Evolutionary conservation across 2,113 vertebrate species (phyloP), one percentile per base, ranked within the genome.

Genomic region (Lycocorax pyrrhopterus): DNA sequence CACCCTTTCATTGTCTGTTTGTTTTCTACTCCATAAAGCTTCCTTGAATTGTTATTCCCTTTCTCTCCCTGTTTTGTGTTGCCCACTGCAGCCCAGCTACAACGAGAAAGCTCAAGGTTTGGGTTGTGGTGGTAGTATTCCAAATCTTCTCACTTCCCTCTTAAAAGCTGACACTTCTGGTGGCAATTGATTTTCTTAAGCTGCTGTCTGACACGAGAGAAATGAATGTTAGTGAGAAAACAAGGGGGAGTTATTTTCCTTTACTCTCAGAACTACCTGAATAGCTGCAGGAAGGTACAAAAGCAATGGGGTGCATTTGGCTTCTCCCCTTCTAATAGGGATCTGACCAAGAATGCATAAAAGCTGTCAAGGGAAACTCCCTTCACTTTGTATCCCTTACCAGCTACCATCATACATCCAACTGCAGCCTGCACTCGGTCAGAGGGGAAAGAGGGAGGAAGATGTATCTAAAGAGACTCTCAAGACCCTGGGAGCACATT

Each of bases 1-100:
- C 94, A 94, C 79, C 94, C 93, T 91, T 94, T 90, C 93, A 75
- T 94, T 90, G 86, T 83, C 72, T 95, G 68, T 78, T 95, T 96
- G 47, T 89, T 91, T 95, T 92, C 73, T 81, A 33, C 51, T 88
- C 60, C 67, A 66, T 88, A 85, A 94, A 93, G n/a, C 21, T 51
- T 95, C 72, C 63, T 91, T 93, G 55, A 21, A 62, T 72, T 82
- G 43, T 56, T 78, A 72, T 64, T 87, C 67, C 33, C 29, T 82
- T 86, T 88, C 63, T 87, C 16, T 22, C 33, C 3, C 26, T 1
- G 1, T 90, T 91, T 33, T 49, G 37, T 49, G 16, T 62, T 90
- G 52, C n/a, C 71, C 64, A 87, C 62, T 84, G 86, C 79, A 94
- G 46, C 47, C 37, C 53, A 80, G 37, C 25, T 90, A 35, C 7